Evolutionary conservation across 2,113 vertebrate species (phyloP).

Genomic region (Bostrychus sinensis): DNA sequence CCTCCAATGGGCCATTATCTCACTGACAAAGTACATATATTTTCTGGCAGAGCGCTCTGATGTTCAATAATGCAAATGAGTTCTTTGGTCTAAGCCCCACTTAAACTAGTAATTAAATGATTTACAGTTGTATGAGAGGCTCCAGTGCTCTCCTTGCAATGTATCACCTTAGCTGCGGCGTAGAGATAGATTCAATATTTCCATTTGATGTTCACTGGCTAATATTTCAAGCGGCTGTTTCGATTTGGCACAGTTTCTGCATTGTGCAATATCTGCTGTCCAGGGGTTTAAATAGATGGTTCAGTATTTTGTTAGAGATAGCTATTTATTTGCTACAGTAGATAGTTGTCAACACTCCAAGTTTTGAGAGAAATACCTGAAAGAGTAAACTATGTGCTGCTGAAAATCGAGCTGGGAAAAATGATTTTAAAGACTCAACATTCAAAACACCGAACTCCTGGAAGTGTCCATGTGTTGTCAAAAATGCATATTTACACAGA

Average conservation of each 20-base stretch:
- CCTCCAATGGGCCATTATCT: conserved; percentile 53
- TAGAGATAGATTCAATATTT: conserved; percentile 39
- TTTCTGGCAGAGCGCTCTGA: conserved; percentile 42
- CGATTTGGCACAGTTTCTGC: conserved; percentile 12
- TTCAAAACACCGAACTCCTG: not conserved
- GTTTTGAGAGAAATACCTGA: not conserved
- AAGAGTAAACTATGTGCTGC: not conserved
- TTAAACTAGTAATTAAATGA: conserved; percentile 62
- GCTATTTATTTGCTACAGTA: conserved; percentile 6
- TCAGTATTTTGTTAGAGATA: conserved; percentile 5
- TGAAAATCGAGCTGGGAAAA: not conserved
- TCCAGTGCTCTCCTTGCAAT: conserved; percentile 45
- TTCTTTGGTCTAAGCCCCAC: conserved; percentile 51
- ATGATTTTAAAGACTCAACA: not conserved
- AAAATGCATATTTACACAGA: no score
- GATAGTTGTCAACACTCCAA: not conserved
- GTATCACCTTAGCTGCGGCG: conserved; percentile 35
- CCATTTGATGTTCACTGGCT: conserved; percentile 10
- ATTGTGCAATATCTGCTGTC: conserved; percentile 5
- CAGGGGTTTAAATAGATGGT: not conserved
- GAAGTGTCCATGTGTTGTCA: no score
- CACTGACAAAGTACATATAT: conserved; percentile 49
- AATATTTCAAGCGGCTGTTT: conserved; percentile 13
- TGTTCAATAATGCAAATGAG: conserved; percentile 70
- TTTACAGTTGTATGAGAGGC: conserved; percentile 46